Evolutionary conservation across 1,140 invertebrate genomes (phyloP).

Genomic region (Leptinotarsa texana): DNA sequence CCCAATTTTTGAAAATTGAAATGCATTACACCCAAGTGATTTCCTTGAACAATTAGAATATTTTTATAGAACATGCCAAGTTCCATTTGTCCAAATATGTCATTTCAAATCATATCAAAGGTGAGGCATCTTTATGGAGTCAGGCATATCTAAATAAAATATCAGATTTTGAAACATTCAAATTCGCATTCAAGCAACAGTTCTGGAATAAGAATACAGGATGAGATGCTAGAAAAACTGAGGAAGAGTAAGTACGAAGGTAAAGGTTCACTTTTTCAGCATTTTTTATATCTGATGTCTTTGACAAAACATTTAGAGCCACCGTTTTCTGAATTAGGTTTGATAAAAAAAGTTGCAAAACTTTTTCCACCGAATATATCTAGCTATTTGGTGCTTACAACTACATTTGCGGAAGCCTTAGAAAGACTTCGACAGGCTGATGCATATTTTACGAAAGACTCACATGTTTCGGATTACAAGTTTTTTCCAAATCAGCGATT

Average conservation of each 20-base stretch:
- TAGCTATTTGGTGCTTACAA: not conserved
- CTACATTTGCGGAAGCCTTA: not conserved
- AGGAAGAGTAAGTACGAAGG: not conserved
- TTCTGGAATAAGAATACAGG: not conserved
- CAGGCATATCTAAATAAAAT: conserved; percentile 2
- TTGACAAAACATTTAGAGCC: not conserved
- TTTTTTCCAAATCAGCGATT: no score
- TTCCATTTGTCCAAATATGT: not conserved
- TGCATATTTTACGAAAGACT: not conserved
- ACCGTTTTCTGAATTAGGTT: not conserved
- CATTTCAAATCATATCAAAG: not conserved
- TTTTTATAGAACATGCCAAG: not conserved
- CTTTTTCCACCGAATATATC: not conserved
- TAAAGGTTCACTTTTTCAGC: not conserved
- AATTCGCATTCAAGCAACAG: conserved; percentile 5
- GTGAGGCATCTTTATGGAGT: not conserved
- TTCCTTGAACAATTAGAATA: not conserved
- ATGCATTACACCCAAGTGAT: not conserved
- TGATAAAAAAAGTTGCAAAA: conserved; percentile 1
- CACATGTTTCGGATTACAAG: no score
- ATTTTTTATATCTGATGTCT: not conserved
- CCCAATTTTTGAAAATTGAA: not conserved
- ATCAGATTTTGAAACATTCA: not conserved
- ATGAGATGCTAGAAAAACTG: not conserved
- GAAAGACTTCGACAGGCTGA: not conserved